Base-by-base conservation (phyloP, 2,113 vertebrate species). In the Seriola quinqueradiata region DNA sequence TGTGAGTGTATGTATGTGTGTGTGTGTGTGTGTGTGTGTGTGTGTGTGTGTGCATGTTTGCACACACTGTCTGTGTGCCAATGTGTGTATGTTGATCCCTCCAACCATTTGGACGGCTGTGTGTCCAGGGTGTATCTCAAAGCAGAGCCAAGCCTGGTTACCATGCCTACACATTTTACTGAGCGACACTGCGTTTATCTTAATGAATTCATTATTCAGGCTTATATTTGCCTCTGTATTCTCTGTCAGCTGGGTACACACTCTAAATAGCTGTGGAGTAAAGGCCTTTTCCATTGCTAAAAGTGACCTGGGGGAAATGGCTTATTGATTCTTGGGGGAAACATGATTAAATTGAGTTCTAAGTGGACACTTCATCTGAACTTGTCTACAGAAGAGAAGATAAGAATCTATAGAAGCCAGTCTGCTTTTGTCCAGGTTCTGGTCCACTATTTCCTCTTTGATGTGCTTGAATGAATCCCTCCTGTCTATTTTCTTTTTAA, bases 231-330 rank as follows among this genome's bases (percentile, higher is more conserved):
- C 87, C 8, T 36, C 77, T 76, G 75, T 70, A 59, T 87, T 84
- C 80, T 89, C 87, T 55, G 81, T 91, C 92, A 90, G 90, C 91
- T 95, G 93, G 93, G 92, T 89, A 94, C 91, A 95, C 95, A 94
- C 85, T 90, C 77, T 80, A 80, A 93, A 93, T 77, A 85, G 83
- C 89, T 72, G 64, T 42, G 60, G 86, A 88, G 74, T 23, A 55
- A 82, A 84, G 87, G 87, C 79, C 90, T 73, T 89, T 83, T 68
- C 68, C 77, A 83, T 86, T 88, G 91, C 85, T 76, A 65, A 79
- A 77, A 68, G 86, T 90, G 92, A 94, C 90, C 85, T 73, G 76
- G 40, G 92, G 88, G 87, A 93, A 92, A 93, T 88, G 83, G 84
- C 84, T 89, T 92, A 95, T 94, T 92, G 93, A 94, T 95, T 93